Percentiles rank a stretch among this genome's conserved stretches.
These are phyloP conservation scores for Dryoscopus gambensis DNA, from an alignment of 2,113 vertebrate species.

Conservation along the genomic window DNA sequence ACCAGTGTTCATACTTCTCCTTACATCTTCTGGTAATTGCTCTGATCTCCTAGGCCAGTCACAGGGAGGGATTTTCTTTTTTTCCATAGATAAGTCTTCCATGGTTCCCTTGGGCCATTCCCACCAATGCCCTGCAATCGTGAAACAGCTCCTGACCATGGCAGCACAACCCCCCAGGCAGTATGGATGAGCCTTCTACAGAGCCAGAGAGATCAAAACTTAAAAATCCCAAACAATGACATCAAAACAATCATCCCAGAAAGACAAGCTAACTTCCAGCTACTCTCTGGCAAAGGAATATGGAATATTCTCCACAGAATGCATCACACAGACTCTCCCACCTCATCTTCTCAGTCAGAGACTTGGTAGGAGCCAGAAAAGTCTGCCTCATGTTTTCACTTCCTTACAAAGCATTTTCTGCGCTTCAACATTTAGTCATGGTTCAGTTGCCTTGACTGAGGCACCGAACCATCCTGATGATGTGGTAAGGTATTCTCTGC, in stretches of 20 bases:
- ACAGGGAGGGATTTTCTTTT: not conserved
- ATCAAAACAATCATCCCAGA: not conserved
- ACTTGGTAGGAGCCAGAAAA: not conserved
- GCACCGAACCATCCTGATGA: not conserved
- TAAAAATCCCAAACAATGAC: fast-evolving
- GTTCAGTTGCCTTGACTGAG: not conserved
- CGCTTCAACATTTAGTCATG: not conserved
- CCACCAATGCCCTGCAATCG: not conserved
- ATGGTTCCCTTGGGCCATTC: not conserved
- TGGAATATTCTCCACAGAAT: not conserved
- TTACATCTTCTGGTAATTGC: not conserved
- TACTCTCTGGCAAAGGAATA: not conserved
- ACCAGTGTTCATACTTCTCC: not conserved
- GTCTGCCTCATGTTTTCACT: not conserved
- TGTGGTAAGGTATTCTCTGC: not conserved
- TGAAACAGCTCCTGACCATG: not conserved
- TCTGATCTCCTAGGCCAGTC: not conserved
- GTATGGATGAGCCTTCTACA: not conserved
- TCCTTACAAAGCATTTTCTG: not conserved
- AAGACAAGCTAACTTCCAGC: not conserved
- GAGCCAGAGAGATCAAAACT: not conserved
- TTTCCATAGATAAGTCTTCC: not conserved
- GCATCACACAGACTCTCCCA: not conserved
- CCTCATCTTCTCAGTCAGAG: not conserved
- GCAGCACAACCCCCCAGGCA: not conserved